phyloP scores from a whole-genome alignment of 2,888 invertebrate genomes.

The Macaria notata region DNA sequence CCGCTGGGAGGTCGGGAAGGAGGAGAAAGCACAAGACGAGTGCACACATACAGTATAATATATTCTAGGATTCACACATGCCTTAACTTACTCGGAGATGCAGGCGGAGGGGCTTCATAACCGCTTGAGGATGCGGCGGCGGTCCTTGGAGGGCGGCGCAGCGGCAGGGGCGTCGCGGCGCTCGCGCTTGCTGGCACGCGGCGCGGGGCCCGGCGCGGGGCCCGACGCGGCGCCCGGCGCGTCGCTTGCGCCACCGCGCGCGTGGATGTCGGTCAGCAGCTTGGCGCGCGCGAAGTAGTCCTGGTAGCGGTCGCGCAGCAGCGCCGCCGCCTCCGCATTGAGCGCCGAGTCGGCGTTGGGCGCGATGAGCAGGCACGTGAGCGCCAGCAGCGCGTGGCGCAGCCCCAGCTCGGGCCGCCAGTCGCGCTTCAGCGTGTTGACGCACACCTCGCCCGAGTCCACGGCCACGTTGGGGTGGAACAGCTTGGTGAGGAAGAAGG shows the following conservation, averaged over 20 bases:
- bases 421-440: slow-evolving; percentile 97
- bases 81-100: too few species aligned
- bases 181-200: slow-evolving; percentile 4
- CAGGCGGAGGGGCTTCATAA: too few species aligned
- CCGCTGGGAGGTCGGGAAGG: too few species aligned
- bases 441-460: slow-evolving; percentile 96
- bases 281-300: slow-evolving; percentile 88
- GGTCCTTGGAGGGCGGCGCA: slow-evolving; percentile 42
- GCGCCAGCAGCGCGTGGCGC: slow-evolving; percentile 95
- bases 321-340: slow-evolving; percentile 97
- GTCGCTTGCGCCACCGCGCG: slow-evolving; percentile 85
- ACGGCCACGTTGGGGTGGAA: slow-evolving; percentile 98
- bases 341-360: slow-evolving; percentile 98
- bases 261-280: slow-evolving; percentile 74
- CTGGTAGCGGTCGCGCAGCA: slow-evolving; percentile 95
- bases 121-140: slow-evolving; percentile 61
- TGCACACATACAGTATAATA: too few species aligned
- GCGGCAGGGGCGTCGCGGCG: slow-evolving; percentile 37
- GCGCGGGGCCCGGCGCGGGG: slow-evolving; percentile 36
- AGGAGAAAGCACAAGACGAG: too few species aligned
- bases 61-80: too few species aligned
- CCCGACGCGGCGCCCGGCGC: slow-evolving; percentile 19
- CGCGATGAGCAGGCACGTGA: slow-evolving; percentile 96
- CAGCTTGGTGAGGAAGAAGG: slow-evolving; percentile 95
- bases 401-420: slow-evolving; percentile 98